Evolutionary conservation across 2,113 vertebrate genomes (phyloP), one percentile per base, ranked within the genome.

Genomic region (Lamprologus sp.): DNA sequence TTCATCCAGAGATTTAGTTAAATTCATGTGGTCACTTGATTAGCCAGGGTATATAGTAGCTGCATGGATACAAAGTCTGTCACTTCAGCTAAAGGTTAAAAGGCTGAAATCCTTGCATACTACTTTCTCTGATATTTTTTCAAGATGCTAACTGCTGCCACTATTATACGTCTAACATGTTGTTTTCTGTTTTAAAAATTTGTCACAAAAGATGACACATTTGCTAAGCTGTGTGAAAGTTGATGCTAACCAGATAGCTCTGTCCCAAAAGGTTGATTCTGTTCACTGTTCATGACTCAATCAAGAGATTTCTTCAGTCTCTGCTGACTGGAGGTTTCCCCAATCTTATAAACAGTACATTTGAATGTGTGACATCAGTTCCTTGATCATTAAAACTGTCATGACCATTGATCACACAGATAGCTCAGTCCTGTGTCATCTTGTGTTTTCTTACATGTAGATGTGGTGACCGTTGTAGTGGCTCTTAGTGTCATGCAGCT

Each of bases 91-190:
- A 1, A 23, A 42, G 12, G 37, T 15, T 15, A 42, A 70, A 70
- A 70, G 35, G 35, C 65, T 40, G n/a, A 42, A 9, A 21, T 70
- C 65, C 1, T 70, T 42, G 2, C 7, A 15, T 23, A 40, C 35
- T 40, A 7, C 35, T 70, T 65, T 68, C 33, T 37, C 0, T 21
- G 60, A 65, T 37, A 5, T 65, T 37, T 0, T 65, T 37, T 68
- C 11, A 14, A 31, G 0, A 23, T 42, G 14, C 23, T 45, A 17
- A 45, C 21, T 47, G 40, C 23, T 75, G 23, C 14, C 42, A 11
- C 42, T 12, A 1, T 28, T 47, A 47, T 1, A 28, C 0, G 0
- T 75, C 14, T 28, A 5, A 15, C 68, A 42, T 35, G 17, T 17
- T n/a, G 31, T 31, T 35, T 33, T 7, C 17, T n/a, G 17, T 19